Percentiles rank a stretch among this genome's conserved stretches.
Evolutionary conservation across 2,888 invertebrate species (phyloP).

Genomic region (Agriopis marginaria): DNA sequence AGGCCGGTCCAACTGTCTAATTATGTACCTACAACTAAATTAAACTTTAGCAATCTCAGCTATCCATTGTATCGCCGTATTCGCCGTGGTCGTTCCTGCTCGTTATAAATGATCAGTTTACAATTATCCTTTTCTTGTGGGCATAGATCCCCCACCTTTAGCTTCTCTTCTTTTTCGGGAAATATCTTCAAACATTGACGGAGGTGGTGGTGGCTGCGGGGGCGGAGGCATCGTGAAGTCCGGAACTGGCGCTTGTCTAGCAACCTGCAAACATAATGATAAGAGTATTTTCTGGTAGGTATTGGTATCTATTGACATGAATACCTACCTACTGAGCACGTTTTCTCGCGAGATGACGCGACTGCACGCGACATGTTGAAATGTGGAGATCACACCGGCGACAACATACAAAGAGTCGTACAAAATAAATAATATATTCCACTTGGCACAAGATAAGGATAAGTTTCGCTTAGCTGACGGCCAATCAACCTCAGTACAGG

Average conservation of each 20-base stretch:
- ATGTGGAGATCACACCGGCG: too few species aligned
- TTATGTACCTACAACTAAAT: neutral
- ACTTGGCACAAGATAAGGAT: too few species aligned
- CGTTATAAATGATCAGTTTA: neutral
- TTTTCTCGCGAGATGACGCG: too few species aligned
- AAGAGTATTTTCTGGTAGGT: neutral
- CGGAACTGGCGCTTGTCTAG: slow-evolving; percentile 56
- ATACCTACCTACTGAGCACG: too few species aligned
- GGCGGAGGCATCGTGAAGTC: slow-evolving; percentile 29
- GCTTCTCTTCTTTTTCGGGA: slow-evolving; percentile 65
- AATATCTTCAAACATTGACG: slow-evolving; percentile 31
- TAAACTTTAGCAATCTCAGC: neutral
- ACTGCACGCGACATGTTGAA: too few species aligned
- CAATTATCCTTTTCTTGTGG: slow-evolving; percentile 73
- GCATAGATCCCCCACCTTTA: slow-evolving; percentile 78
- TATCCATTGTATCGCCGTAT: slow-evolving; percentile 5
- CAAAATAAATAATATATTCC: too few species aligned
- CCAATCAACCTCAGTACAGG: too few species aligned
- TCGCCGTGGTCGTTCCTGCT: slow-evolving; percentile 2
- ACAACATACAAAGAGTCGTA: too few species aligned
- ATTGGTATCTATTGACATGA: too few species aligned
- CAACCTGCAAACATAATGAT: slow-evolving; percentile 56
- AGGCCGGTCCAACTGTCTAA: slow-evolving; percentile 5
- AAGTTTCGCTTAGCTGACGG: too few species aligned
- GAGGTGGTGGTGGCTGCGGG: slow-evolving; percentile 44